These are phyloP conservation scores for Sclerurus mexicanus DNA, from an alignment of 2,113 vertebrate genomes.

Conservation along the genomic window DNA sequence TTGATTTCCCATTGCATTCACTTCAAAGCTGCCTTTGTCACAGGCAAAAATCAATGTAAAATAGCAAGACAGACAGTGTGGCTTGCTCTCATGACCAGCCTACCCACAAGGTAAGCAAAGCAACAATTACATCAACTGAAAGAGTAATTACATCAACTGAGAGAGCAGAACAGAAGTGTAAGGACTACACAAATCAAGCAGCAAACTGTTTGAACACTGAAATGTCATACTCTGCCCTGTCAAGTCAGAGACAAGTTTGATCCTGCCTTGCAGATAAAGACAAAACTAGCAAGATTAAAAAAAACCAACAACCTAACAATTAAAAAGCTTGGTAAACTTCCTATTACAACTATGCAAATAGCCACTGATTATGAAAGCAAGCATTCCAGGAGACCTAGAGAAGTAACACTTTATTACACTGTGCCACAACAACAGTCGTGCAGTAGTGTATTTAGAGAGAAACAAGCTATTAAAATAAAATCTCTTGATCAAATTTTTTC, in stretches of 20 bases:
- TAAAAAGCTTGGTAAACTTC: constrained; percentile 3
- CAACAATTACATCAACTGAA: constrained; percentile 9
- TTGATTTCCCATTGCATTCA: neutral
- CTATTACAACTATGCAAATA: neutral
- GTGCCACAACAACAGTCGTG: neutral
- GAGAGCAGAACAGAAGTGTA: neutral
- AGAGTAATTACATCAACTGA: constrained; percentile 3
- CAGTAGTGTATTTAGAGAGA: neutral
- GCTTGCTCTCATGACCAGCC: neutral
- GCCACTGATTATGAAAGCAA: neutral
- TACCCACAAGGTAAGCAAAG: constrained; percentile 21
- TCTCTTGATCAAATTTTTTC: neutral
- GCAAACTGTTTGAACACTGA: neutral
- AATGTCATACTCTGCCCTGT: neutral
- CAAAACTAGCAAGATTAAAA: neutral
- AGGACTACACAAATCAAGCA: neutral
- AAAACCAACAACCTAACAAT: neutral
- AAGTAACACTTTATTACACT: neutral
- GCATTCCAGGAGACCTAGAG: neutral
- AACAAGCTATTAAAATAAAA: neutral
- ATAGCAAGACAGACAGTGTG: neutral
- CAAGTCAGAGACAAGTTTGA: constrained; percentile 5
- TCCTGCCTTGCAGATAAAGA: constrained; percentile 33
- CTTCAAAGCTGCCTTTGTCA: neutral
- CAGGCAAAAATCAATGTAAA: neutral